A percentile compares a stretch with the other conserved stretches of the same genome.
Conservation (phyloP, 2,113 vertebrate species). For the Accipiter virgatus region DNA sequence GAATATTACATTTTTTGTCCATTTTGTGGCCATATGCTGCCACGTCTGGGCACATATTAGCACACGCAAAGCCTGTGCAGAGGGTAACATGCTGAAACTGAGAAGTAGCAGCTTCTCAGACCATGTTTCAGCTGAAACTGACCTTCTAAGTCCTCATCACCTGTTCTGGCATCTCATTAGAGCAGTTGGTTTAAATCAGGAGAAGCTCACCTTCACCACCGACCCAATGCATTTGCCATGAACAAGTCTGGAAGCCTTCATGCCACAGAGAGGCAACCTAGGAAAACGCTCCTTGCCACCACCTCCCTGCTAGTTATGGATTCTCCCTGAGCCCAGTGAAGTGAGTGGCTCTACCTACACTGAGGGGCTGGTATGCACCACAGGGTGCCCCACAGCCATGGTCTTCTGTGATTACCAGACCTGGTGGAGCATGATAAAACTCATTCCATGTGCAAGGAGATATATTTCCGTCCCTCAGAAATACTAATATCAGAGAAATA, state of each 20-base stretch:
- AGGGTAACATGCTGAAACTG: not conserved
- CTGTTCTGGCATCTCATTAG: not conserved
- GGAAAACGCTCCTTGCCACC: not conserved
- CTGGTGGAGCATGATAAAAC: not conserved
- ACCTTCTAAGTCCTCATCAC: not conserved
- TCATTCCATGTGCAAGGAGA: not conserved
- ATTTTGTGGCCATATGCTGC: not conserved
- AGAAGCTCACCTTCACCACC: not conserved
- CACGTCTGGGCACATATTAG: accelerated
- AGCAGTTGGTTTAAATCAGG: not conserved
- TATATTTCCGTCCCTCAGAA: not conserved
- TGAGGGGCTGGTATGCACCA: not conserved
- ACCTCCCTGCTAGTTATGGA: not conserved
- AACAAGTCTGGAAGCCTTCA: not conserved
- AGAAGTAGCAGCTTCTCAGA: not conserved
- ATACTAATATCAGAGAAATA: not conserved
- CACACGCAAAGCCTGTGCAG: not conserved
- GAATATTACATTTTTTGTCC: not conserved
- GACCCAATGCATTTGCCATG: not conserved
- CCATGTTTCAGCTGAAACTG: not conserved
- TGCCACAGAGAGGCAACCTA: not conserved
- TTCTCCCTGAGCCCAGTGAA: not conserved
- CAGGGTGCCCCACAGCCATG: not conserved
- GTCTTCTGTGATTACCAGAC: not conserved
- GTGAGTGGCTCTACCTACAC: not conserved